Base-by-base conservation (phyloP, 92 coral and sea anemone genomes). In the Palythoa grandiflora region DNA sequence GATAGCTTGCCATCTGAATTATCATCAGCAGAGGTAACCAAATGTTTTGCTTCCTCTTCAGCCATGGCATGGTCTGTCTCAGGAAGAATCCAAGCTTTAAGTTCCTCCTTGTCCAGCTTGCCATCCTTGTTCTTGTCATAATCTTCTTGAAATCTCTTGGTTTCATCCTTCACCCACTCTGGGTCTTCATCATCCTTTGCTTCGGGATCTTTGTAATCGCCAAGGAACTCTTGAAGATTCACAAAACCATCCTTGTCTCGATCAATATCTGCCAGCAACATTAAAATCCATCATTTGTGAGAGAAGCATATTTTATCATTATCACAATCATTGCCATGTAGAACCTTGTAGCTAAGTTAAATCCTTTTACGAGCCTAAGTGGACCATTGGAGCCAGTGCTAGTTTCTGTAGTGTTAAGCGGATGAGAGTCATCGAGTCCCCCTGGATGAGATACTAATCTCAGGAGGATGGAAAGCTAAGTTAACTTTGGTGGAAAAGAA, bases 121-220 rank as follows among this genome's bases (percentile, higher is more conserved):
- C 99, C 98, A 88, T 96, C 99, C 19, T 94, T 89, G 90, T 93
- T 93, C 77, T 95, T 96, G 89, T 96, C 99, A 75, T 95, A 91
- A 71, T 96, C 99, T 50, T 96, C 95, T 10, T 93, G 87, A 88
- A 96, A 96, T 50, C 94, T 78, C 74, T 96, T 92, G 0, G 94
- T 93, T 71, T 96, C 99, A 63, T 96, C 99, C 66, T 91, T 91
- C 54, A 95, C 99, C 99, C 98, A 97, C 38, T 97, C 98, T 2
- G 98, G 99, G 13, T 94, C 95, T 0, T 92, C 89, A 19, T 88
- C 83, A 19, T 88, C 94, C 7, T 71, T 55, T 1, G 81, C 57
- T 2, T 97, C 97, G 1, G 98, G 98, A 36, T 94, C 98, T 5
- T 77, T 91, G 90, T 94, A 97, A 36, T 97, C 99, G 55, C 99